A percentile compares a stretch with the other conserved stretches of the same genome.
Conservation (phyloP, 2,797 vertebrate species). For the Chaunax sp. region DNA sequence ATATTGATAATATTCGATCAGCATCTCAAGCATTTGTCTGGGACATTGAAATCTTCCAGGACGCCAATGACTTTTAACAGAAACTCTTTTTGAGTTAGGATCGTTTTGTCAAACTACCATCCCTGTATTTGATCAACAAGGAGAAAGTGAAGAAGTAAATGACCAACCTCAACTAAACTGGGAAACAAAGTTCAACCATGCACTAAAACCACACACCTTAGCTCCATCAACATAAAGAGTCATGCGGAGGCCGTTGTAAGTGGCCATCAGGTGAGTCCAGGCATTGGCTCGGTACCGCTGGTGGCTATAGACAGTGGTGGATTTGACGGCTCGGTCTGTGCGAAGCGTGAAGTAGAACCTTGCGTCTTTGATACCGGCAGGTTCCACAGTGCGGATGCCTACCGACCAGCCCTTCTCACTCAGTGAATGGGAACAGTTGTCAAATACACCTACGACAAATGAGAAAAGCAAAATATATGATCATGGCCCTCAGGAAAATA, state of each 20-base stretch:
- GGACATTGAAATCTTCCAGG: not conserved
- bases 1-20: not conserved
- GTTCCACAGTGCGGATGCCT: constrained; percentile 87
- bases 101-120: not conserved
- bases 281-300: constrained; percentile 83
- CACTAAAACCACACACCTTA: constrained; percentile 72
- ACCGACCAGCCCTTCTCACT: constrained; percentile 95
- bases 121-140: not conserved
- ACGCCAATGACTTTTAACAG: too few relatives aligned
- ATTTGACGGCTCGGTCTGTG: constrained; percentile 87
- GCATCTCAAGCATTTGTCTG: not conserved
- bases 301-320: constrained; percentile 85
- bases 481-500: not conserved
- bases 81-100: not conserved
- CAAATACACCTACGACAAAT: constrained; percentile 87
- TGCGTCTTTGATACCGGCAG: constrained; percentile 85
- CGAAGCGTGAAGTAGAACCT: constrained; percentile 94
- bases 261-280: constrained; percentile 92
- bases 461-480: not conserved
- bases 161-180: not conserved
- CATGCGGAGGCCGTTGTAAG: constrained; percentile 89
- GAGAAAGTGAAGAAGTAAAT: not conserved
- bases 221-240: constrained; percentile 90
- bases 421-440: constrained; percentile 93
- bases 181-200: not conserved